Percentiles rank a stretch among this genome's conserved stretches.
phyloP scores from a whole-genome alignment of 1,140 invertebrate genomes.

The Drosophila chauvacae region DNA sequence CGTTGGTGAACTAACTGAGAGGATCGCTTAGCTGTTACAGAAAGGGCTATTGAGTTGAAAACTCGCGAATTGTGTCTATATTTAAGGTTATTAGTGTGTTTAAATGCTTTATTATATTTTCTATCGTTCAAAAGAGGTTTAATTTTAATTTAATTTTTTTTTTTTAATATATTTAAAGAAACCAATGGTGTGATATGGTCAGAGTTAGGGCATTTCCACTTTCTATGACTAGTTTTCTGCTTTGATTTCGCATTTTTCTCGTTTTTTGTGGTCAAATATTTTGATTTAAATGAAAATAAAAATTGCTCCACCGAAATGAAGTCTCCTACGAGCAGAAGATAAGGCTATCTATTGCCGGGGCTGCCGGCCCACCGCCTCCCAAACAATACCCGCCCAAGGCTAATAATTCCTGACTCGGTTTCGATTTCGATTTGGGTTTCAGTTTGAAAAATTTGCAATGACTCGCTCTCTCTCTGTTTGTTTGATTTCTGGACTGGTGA shows the following conservation, averaged over 20 bases:
- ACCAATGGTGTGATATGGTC: neutral
- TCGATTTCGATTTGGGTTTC: slow-evolving; percentile 31
- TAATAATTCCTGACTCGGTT: slow-evolving; percentile 39
- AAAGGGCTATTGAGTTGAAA: neutral
- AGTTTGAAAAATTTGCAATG: slow-evolving; percentile 13
- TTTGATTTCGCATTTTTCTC: slow-evolving; percentile 12
- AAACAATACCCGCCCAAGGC: slow-evolving; percentile 18
- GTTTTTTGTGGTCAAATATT: slow-evolving; percentile 10
- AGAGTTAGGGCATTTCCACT: neutral
- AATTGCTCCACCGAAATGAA: slow-evolving; percentile 11
- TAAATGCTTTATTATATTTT: neutral
- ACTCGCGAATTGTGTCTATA: neutral
- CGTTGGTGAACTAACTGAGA: neutral
- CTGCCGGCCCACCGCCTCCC: neutral
- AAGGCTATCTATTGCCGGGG: slow-evolving; percentile 13
- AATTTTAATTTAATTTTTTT: neutral
- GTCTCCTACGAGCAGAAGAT: slow-evolving; percentile 10
- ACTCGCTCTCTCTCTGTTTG: neutral
- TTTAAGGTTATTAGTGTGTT: no score
- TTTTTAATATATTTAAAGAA: neutral
- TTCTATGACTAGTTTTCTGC: neutral
- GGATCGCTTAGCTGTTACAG: neutral
- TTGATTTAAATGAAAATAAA: slow-evolving; percentile 32
- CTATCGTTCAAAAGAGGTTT: neutral
- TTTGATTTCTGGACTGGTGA: slow-evolving; percentile 28